Percentiles rank a stretch among this genome's conserved stretches.
phyloP scores from a whole-genome alignment of 2,888 invertebrate species.

The Dione juno region DNA sequence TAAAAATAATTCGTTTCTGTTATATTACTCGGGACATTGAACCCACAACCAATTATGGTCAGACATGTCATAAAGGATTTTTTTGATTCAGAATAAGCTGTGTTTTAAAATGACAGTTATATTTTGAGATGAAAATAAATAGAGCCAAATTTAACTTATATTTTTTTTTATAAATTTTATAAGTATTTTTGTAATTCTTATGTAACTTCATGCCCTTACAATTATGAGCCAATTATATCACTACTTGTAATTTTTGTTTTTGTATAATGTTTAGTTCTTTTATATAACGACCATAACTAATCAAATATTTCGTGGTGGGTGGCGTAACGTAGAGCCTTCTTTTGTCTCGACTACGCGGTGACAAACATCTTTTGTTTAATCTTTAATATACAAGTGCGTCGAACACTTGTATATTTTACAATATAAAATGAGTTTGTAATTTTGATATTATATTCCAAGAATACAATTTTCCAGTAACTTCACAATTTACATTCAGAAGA shows the following conservation, averaged over 20 bases:
- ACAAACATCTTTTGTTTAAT: slow-evolving; percentile 5
- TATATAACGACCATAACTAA: slow-evolving; percentile 1
- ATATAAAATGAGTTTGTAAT: background rate
- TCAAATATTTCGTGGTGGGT: slow-evolving; percentile 13
- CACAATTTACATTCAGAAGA: background rate
- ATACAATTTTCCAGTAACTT: background rate
- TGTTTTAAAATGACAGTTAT: too few relatives aligned
- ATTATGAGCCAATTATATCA: slow-evolving; percentile 5
- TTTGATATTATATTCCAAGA: background rate
- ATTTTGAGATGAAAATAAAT: too few relatives aligned
- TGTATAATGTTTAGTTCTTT: background rate
- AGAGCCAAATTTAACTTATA: too few relatives aligned
- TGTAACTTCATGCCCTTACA: background rate
- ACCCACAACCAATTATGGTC: too few relatives aligned
- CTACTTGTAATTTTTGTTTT: background rate
- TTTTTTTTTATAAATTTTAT: too few relatives aligned
- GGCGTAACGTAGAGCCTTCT: slow-evolving; percentile 1
- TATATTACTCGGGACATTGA: too few relatives aligned
- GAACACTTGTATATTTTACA: slow-evolving; percentile 1
- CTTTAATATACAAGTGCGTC: background rate
- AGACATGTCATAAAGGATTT: too few relatives aligned
- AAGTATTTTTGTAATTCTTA: too few relatives aligned
- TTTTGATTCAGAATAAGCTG: too few relatives aligned
- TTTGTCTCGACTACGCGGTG: slow-evolving; percentile 1
- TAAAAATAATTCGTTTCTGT: too few relatives aligned